Conservation (phyloP, 2,888 invertebrate genomes). For the Sarcophaga carnaria region DNA sequence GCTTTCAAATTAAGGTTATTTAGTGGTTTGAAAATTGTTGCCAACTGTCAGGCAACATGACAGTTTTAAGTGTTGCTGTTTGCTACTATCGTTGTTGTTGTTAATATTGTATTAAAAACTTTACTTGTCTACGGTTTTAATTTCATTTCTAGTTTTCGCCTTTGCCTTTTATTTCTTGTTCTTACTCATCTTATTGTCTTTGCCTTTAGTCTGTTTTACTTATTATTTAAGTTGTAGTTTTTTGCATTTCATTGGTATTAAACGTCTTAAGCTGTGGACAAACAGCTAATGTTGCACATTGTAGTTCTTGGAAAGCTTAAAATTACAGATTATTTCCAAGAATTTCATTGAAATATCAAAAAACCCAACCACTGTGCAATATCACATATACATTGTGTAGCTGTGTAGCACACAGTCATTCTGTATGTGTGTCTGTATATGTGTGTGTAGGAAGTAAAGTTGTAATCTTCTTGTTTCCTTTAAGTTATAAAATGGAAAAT, state of each 20-base stretch:
- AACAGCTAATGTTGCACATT: conserved; percentile 35
- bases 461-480: conserved; percentile 63
- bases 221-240: conserved; percentile 1
- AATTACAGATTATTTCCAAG: neutral
- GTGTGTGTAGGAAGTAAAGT: conserved; percentile 34
- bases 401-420: neutral
- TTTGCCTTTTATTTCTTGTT: conserved; percentile 13
- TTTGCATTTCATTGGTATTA: conserved; percentile 17
- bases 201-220: conserved; percentile 24
- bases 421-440: neutral
- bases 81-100: conserved; percentile 5
- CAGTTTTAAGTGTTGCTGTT: conserved; percentile 70
- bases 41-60: conserved; percentile 70
- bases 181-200: conserved; percentile 4
- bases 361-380: neutral
- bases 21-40: conserved; percentile 71
- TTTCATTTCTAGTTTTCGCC: conserved; percentile 53
- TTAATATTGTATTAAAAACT: conserved; percentile 45
- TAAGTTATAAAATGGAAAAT: conserved; percentile 57
- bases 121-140: conserved; percentile 63
- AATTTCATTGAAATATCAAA: neutral
- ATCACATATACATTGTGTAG: conserved; percentile 11
- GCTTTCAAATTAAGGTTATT: conserved; percentile 72
- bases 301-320: neutral
- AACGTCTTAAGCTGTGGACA: conserved; percentile 48